Base-by-base conservation (phyloP, 2,888 invertebrate genomes). In the Bombylius discolor region DNA sequence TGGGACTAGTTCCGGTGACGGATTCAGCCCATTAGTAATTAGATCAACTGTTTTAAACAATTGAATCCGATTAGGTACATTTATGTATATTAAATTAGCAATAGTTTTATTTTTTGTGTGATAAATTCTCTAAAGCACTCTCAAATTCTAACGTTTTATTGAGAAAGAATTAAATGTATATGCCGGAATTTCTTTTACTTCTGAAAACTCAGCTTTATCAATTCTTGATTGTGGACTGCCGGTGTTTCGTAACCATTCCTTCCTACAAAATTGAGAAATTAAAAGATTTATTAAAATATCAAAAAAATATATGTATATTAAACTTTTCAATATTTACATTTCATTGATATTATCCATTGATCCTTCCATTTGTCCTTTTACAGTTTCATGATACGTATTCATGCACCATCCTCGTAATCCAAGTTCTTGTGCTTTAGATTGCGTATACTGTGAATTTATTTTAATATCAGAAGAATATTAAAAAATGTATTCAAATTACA, bases 181-280 rank as follows among this genome's bases (percentile, higher is more conserved):
- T 5, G 76, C 68, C 0, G 69, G 51, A n/a, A 87, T 77, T 58
- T 78, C 76, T 59, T 77, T 78, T 58, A 80, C 78, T 65, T 85
- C 83, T 23, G 75, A 76, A 69, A 89, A 90, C 59, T 83, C 81
- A 0, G 81, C 81, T 68, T 81, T 85, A 9, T 87, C 85, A 62
- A 90, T 88, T 61, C 76, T 76, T 49, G 87, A 87, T 61, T 79
- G 77, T 0, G 89, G 89, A 68, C 89, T 89, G 47, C 89, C 90
- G 6, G 77, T 82, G 39, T 76, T 76, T 64, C 79, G 76, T 53
- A 90, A 53, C 72, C 70, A 73, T 32, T 63, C 58, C 57, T 68
- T 68, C 71, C 71, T 73, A 12, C 34, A 61, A 39, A 34, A 55
- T 55, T 49, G 34, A 53, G 51, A 52, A 67, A 78, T 50, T 32